phyloP scores from a whole-genome alignment of 2,888 invertebrate species.

The Thecophora atra region DNA sequence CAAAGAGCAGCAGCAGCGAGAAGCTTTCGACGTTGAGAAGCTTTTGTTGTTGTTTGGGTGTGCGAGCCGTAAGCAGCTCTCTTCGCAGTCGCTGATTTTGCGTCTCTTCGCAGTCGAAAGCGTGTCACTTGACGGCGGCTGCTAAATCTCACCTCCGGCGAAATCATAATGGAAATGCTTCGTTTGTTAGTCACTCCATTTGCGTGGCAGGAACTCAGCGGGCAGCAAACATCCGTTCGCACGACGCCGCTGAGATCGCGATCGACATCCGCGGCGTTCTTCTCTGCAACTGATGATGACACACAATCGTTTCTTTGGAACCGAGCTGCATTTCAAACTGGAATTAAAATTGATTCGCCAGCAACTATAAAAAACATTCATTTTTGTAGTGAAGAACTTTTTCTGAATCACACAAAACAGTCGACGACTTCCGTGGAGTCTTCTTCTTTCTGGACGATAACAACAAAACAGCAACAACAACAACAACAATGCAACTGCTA shows the following conservation, averaged over 20 bases:
- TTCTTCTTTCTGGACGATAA: neutral
- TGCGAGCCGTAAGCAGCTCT: too few relatives aligned
- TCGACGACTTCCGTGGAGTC: neutral
- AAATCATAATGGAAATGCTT: neutral
- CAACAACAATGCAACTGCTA: neutral
- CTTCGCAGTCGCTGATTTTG: neutral
- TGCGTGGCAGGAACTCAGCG: neutral
- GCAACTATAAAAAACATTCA: neutral
- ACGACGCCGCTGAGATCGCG: neutral
- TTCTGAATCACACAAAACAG: conserved; percentile 12
- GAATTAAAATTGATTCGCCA: conserved; percentile 3
- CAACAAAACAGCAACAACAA: conserved; percentile 19
- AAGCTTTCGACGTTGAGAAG: too few relatives aligned
- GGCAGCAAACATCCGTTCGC: neutral
- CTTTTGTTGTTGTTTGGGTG: too few relatives aligned
- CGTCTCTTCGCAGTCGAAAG: too few relatives aligned
- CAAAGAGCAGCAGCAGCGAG: conserved; percentile 45
- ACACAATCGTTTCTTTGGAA: conserved; percentile 13
- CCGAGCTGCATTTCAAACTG: neutral
- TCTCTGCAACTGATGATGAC: conserved; percentile 5
- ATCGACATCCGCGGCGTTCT: neutral
- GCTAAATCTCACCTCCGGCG: neutral
- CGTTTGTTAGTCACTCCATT: neutral
- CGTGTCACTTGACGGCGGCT: too few relatives aligned
- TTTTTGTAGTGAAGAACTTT: neutral